Evolutionary conservation across 2,113 vertebrate genomes (phyloP), one percentile per base, ranked within the genome.

Genomic region (Alectura lathami): DNA sequence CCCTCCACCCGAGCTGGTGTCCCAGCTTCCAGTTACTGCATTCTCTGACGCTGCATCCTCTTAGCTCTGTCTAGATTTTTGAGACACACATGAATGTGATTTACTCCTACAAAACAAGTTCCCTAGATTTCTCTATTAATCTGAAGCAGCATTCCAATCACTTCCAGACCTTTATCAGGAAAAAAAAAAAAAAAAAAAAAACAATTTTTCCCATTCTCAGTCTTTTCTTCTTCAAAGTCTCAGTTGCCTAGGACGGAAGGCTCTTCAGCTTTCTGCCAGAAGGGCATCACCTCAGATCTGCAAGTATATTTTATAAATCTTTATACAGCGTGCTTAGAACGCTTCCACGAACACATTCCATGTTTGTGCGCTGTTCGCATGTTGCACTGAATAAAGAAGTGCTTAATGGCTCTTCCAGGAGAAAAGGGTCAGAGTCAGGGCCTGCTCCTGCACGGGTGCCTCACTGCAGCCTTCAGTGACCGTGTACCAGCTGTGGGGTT

Each of bases 281-380:
- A 78, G 56, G n/a, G 6, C 11, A 62, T 16, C 9, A 4, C 30
- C 38, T 63, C 13, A 1, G 2, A 76, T 15, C 45, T 3, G 1
- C 14, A 69, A 29, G 36, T 7, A 0, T 6, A 17, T 74, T 91
- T 60, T 34, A 63, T 2, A 1, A 81, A 8, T 32, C 32, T 64
- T 15, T 36, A 36, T 4, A 43, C 23, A 22, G n/a, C 2, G 40
- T 4, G 30, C 26, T 45, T 20, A 26, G 12, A 66, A 56, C 14
- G 13, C 4, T 18, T 50, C 62, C 20, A 3, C 6, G 66, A 84
- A 36, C 0, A 9, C 7, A n/a, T 23, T 2, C 56, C 1, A 0
- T 15, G 22, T 8, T n/a, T n/a, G 32, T 8, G 27, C 60, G 27
- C 38, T 36, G 10, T 4, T 48, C 29, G 40, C 24, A 17, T 1